Evolutionary conservation across 2,113 vertebrate genomes (phyloP).

Genomic region (Synchiropus splendidus): DNA sequence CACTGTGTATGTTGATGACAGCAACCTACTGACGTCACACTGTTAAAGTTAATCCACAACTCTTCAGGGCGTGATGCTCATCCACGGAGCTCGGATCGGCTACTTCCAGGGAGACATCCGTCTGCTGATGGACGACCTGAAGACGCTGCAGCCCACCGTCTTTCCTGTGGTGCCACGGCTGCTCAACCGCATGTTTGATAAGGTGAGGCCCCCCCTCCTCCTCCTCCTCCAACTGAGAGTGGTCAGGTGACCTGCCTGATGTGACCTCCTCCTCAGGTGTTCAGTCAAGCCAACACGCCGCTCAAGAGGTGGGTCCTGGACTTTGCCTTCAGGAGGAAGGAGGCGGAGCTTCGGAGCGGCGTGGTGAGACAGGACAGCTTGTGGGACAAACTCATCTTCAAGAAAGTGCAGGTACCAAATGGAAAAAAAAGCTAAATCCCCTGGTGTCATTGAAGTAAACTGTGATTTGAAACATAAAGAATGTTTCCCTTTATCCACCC

Average conservation of each 20-base stretch:
- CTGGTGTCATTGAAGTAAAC: too few species aligned
- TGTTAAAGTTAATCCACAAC: not conserved
- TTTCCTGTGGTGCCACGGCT: conserved; percentile 94
- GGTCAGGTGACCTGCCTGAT: too few species aligned
- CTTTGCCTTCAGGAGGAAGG: conserved; percentile 89
- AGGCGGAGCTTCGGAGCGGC: conserved; percentile 83
- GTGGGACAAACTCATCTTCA: conserved; percentile 94
- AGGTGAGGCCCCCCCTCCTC: conserved; percentile 62
- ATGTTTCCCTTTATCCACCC: too few species aligned
- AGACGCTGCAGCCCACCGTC: conserved; percentile 82
- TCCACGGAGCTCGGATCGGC: conserved; percentile 87
- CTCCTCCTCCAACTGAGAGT: too few species aligned
- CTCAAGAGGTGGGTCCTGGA: conserved; percentile 89
- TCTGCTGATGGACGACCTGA: conserved; percentile 94
- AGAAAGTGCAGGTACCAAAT: conserved; percentile 83
- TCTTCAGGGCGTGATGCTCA: conserved; percentile 75
- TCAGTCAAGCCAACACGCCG: conserved; percentile 83
- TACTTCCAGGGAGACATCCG: conserved; percentile 97
- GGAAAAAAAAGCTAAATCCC: not conserved
- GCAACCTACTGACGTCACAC: too few species aligned
- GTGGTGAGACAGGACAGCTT: conserved; percentile 86
- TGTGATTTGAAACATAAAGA: too few species aligned
- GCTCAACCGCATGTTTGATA: conserved; percentile 96
- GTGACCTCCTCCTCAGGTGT: conserved; percentile 66
- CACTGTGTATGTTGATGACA: too few species aligned